Base-by-base conservation (phyloP, 2,797 vertebrate genomes). In the Falco concolor region DNA sequence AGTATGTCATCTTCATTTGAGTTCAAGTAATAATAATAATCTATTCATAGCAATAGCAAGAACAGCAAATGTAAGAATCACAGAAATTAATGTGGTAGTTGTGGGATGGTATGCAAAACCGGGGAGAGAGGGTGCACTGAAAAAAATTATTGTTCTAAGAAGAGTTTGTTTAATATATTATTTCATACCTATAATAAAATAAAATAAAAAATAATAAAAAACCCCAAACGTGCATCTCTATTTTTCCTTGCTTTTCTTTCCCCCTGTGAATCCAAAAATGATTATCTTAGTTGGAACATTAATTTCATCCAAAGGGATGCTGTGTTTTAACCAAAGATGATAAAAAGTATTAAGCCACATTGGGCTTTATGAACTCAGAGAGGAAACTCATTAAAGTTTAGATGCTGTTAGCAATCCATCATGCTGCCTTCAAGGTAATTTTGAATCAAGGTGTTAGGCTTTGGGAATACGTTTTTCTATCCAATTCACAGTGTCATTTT, bases 301-400 rank as follows among this genome's bases (percentile, higher is more conserved):
- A 60, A 89, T 88, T 95, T 89, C 49, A 77, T 65, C 44, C 75
- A 44, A 87, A 68, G 20, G 13, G 13, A 52, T 89, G 47, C 12
- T 77, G 42, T 34, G 23, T 61, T 80, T 87, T 84, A 90, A 72
- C 30, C 21, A 61, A 85, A 77, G 36, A 78, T 8, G 10, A 92
- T 87, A 78, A 78, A 77, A 84, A 18, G 20, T 14, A 73, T 85
- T 80, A 85, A 83, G 30, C n/a, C 36, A 28, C 5, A n/a, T 20
- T 14, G 22, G 6, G 22, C 19, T 92, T 73, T 63, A 84, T 64
- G 50, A 84, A 92, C 70, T 53, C 68, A 84, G 74, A 89, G 45
- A 82, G 84, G 44, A 64, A 90, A 79, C 28, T 87, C 60, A 78
- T 85, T 94, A 82, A 91, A 87, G 60, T 92, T 87, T 87, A 79